Conservation (phyloP, 2,797 vertebrate genomes). For the Cryptoblepharus egeriae region DNA sequence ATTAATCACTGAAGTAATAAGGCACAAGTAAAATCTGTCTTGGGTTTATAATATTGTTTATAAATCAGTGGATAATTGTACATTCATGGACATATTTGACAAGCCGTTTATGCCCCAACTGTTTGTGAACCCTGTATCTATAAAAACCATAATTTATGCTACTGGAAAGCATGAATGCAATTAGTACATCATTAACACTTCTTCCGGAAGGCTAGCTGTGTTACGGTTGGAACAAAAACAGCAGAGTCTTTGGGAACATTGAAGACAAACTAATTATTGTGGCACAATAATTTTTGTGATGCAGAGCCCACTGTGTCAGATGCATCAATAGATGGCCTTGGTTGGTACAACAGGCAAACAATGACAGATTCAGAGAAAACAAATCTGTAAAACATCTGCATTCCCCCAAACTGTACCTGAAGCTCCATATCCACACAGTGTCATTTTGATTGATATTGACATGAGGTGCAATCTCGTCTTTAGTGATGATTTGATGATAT, state of each 20-base stretch:
- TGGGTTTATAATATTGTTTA: conserved; percentile 32
- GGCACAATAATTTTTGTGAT: background rate
- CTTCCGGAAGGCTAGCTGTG: background rate
- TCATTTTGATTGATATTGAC: background rate
- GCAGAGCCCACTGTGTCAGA: background rate
- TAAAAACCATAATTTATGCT: conserved; percentile 18
- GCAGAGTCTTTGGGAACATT: background rate
- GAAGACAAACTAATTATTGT: background rate
- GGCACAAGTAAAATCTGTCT: conserved; percentile 13
- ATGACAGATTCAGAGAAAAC: background rate
- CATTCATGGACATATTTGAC: conserved; percentile 40
- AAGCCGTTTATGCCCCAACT: conserved; percentile 13
- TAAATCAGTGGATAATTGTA: conserved; percentile 9
- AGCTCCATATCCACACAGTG: background rate
- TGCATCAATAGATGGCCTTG: background rate
- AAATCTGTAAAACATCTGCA: background rate
- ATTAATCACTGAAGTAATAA: conserved; percentile 34
- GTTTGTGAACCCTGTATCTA: background rate
- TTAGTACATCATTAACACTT: conserved; percentile 1
- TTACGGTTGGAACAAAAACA: background rate
- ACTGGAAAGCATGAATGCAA: background rate
- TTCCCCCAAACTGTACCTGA: background rate
- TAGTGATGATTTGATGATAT: background rate
- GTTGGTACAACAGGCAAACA: background rate
- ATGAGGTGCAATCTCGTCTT: background rate